Percentiles rank a stretch among this genome's conserved stretches.
These are phyloP conservation scores for Pachycephala philippinensis DNA, from an alignment of 2,113 vertebrate species.

Conservation along the genomic window DNA sequence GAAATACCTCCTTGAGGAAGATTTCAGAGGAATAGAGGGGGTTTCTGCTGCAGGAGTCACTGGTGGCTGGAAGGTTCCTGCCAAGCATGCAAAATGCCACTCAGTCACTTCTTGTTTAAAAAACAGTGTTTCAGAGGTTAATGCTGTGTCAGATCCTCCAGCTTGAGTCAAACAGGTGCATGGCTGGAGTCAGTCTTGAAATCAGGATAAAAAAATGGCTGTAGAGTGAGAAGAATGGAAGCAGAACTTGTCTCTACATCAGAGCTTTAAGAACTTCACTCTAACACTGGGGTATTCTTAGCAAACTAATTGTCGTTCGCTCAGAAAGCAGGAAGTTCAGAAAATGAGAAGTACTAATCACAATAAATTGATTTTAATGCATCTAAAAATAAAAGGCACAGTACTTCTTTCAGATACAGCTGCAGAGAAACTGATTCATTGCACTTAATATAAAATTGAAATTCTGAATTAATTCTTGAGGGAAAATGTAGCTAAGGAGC, in stretches of 20 bases:
- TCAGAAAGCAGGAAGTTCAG: slow-evolving; percentile 33
- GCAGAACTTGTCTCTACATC: not conserved
- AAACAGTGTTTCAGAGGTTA: not conserved
- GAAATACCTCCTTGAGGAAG: not conserved
- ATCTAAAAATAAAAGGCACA: slow-evolving; percentile 27
- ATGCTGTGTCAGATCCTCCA: not conserved
- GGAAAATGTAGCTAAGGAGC: not conserved
- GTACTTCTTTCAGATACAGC: not conserved
- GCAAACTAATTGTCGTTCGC: not conserved
- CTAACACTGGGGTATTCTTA: slow-evolving; percentile 3
- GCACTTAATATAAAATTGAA: not conserved
- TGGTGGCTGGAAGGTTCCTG: not conserved
- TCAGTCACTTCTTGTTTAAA: not conserved
- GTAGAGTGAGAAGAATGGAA: not conserved
- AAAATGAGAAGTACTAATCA: slow-evolving; percentile 22
- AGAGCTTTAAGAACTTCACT: not conserved
- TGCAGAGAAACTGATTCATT: slow-evolving; percentile 21
- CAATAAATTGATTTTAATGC: slow-evolving; percentile 34
- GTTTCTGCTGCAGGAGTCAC: not conserved
- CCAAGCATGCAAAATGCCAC: not conserved
- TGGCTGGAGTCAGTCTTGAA: not conserved
- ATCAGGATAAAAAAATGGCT: not conserved
- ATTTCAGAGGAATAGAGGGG: not conserved
- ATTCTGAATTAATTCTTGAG: not conserved
- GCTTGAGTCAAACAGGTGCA: not conserved